Evolutionary conservation across 2,888 invertebrate genomes (phyloP).

Genomic region (Clivina fossor): DNA sequence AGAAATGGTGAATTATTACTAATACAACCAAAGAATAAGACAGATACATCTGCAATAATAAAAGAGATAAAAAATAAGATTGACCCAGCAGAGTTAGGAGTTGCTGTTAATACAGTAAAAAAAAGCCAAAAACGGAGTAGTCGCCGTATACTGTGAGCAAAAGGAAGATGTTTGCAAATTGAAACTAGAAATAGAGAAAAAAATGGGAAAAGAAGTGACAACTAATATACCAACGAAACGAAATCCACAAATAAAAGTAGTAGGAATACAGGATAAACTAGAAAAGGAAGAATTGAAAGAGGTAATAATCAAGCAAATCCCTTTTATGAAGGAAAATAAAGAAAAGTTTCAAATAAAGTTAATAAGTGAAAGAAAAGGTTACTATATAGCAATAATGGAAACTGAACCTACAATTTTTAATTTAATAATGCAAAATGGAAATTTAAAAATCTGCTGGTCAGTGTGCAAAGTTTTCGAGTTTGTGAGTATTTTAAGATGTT

Average conservation of each 20-base stretch:
- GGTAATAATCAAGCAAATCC: constrained; percentile 1
- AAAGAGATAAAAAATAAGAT: constrained; percentile 9
- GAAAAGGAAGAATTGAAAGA: constrained; percentile 14
- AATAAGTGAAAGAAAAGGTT: no score
- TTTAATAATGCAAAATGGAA: constrained; percentile 1
- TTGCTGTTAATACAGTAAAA: constrained; percentile 4
- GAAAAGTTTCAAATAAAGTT: constrained; percentile 9
- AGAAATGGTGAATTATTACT: constrained; percentile 6
- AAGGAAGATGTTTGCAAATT: constrained; percentile 12
- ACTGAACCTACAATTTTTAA: no score
- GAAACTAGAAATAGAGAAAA: constrained; percentile 4
- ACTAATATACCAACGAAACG: constrained; percentile 4
- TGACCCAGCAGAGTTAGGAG: constrained; percentile 5
- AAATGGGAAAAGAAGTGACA: constrained; percentile 13
- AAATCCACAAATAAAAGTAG: constrained; percentile 12
- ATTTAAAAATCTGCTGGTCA: constrained; percentile 9
- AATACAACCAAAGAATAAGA: constrained; percentile 2
- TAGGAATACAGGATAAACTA: constrained; percentile 5
- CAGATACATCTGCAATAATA: neutral
- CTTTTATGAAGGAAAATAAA: neutral
- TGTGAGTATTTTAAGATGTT: constrained; percentile 5
- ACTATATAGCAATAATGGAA: no score
- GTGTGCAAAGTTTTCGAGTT: constrained; percentile 5
- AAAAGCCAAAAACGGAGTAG: no score
- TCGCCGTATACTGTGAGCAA: constrained; percentile 3